Conservation (phyloP, 2,888 invertebrate genomes). For the Clepsis dumicolana region DNA sequence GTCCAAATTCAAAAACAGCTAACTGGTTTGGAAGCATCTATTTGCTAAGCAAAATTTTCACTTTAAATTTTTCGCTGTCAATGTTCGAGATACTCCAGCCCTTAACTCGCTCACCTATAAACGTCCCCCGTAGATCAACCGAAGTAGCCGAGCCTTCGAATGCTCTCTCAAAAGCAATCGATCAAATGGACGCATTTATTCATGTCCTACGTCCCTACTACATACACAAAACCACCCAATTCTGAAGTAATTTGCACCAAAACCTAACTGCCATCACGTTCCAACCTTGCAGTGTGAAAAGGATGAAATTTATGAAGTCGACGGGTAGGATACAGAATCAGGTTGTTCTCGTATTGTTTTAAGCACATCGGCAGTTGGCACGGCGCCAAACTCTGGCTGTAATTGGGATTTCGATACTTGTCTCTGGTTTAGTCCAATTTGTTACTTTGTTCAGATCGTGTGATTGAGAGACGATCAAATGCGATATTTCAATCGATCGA, state of each 20-base stretch:
- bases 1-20: no score
- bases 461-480: constrained; percentile 31
- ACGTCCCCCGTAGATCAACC: constrained; percentile 38
- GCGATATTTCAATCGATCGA: background rate
- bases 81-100: constrained; percentile 2
- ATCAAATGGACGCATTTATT: constrained; percentile 44
- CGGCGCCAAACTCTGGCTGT: constrained; percentile 41
- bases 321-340: constrained; percentile 12
- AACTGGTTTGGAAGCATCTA: no score
- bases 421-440: constrained; percentile 43
- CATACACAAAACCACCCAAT: constrained; percentile 12
- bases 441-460: constrained; percentile 35
- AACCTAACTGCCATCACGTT: background rate
- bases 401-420: constrained; percentile 44
- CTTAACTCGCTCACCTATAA: constrained; percentile 35
- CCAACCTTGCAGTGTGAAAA: background rate
- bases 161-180: constrained; percentile 41
- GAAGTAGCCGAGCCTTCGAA: constrained; percentile 38
- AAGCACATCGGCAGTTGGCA: constrained; percentile 37
- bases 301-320: constrained; percentile 6
- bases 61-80: background rate
- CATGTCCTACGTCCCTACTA: constrained; percentile 34
- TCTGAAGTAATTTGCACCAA: background rate
- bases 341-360: constrained; percentile 36
- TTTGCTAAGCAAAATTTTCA: background rate